Evolutionary conservation across 2,888 invertebrate genomes (phyloP), one percentile per base, ranked within the genome.

Genomic region (Eristalis intricaria): DNA sequence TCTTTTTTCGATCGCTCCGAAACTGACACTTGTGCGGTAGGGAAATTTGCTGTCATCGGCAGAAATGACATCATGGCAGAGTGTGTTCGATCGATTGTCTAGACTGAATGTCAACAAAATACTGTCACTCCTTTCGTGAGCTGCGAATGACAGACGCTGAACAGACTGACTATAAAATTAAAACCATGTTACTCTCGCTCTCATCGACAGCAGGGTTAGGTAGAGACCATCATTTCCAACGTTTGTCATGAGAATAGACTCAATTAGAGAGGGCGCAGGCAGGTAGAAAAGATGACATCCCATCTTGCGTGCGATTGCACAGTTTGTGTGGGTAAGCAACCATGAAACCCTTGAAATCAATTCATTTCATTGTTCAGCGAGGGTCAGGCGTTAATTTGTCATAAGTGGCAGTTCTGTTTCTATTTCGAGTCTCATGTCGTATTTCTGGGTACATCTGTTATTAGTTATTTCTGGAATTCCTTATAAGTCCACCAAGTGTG

Each of bases 391-490:
- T 50, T 50, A 50, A 50, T 50, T 50, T 50, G 50, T 50, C 50
- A 50, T 50, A 50, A 50, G 50, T 50, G 50, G 50, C 50, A 50
- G 50, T 50, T 50, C 19, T 50, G 50, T 50, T 50, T 50, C 50
- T 19, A 19, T n/a, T 50, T 50, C 8, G 8, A 50, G 8, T 50
- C 50, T 19, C 50, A 50, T 19, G 50, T 50, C 50, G 50, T 19
- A 7, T 19, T 50, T 50, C 19, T 19, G 50, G 8, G 50, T 50
- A 50, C 50, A 50, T 50, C 50, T 50, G 50, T 50, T 50, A 19
- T n/a, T 50, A 50, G 50, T 50, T 50, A 50, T 50, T 50, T 50
- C 50, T 50, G 50, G 50, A 50, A 50, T 50, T 50, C 43, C 43
- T n/a, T n/a, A 15, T 15, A 43, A 43, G 7, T n/a, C 50, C 19